Evolutionary conservation across 2,113 vertebrate genomes (phyloP).

Genomic region (Otocyon megalotis): DNA sequence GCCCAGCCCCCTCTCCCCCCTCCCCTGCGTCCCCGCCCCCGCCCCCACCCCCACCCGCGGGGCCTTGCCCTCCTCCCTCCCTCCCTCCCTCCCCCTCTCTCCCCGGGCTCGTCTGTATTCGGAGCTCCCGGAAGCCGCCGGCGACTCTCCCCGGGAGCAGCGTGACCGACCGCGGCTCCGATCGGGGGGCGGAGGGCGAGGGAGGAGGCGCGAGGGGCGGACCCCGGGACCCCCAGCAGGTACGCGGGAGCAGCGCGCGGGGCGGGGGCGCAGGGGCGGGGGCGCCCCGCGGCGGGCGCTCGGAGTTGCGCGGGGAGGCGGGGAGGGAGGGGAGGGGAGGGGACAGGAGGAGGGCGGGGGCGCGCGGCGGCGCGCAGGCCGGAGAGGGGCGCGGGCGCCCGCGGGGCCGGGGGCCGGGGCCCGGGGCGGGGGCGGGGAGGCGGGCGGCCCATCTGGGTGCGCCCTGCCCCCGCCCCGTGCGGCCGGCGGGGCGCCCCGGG

Average conservation of each 20-base stretch:
- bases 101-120: constrained; percentile 91
- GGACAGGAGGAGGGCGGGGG: background rate
- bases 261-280: background rate
- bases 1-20: background rate
- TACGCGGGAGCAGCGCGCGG: constrained; percentile 65
- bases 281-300: background rate
- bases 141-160: constrained; percentile 83
- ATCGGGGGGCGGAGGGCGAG: background rate
- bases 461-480: background rate
- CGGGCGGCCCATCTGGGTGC: constrained; percentile 70
- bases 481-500: too few species aligned
- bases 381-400: background rate
- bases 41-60: constrained; percentile 76
- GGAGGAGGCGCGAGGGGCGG: constrained; percentile 54
- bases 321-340: background rate
- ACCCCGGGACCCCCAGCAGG: constrained; percentile 77
- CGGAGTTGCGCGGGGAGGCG: background rate
- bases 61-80: constrained; percentile 84
- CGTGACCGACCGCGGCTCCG: constrained; percentile 87
- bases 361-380: background rate
- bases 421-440: background rate
- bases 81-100: constrained; percentile 72
- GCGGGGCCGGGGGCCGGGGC: background rate
- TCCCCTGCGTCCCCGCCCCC: constrained; percentile 64
- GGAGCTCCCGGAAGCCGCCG: constrained; percentile 93